These are phyloP conservation scores for Sphenopsis melanotis DNA, from an alignment of 2,797 vertebrate genomes.

Conservation along the genomic window DNA sequence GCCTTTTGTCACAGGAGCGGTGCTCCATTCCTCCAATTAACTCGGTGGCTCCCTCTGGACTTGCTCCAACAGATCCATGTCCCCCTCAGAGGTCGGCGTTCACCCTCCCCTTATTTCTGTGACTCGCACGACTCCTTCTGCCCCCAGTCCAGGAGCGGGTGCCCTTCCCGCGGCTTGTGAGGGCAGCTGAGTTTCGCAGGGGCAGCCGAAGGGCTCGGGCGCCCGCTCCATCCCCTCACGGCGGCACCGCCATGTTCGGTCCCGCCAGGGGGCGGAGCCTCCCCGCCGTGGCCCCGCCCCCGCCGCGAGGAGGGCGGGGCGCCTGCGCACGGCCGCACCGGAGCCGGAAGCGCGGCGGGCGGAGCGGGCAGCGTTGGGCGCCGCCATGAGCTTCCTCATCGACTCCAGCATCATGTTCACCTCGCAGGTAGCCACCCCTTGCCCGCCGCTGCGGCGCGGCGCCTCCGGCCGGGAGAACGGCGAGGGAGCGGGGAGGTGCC, in stretches of 20 bases:
- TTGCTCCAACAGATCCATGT: background rate
- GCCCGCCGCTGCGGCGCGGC: background rate
- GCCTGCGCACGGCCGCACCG: background rate
- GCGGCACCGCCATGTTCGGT: rapidly evolving
- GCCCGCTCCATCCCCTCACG: rapidly evolving
- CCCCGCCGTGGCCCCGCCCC: background rate
- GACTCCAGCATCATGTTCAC: slow-evolving; percentile 95
- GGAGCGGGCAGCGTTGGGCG: background rate
- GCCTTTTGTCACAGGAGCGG: background rate
- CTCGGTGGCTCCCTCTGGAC: background rate
- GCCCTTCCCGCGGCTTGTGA: background rate
- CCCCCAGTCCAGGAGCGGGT: background rate
- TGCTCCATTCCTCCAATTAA: background rate
- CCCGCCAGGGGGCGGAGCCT: background rate
- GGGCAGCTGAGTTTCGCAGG: too few relatives aligned
- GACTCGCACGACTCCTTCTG: background rate
- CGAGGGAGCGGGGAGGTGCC: too few relatives aligned
- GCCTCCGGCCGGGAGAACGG: too few relatives aligned
- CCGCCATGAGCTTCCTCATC: slow-evolving; percentile 89
- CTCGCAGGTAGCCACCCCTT: slow-evolving; percentile 83
- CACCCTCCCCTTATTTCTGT: background rate
- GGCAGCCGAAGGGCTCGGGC: rapidly evolving
- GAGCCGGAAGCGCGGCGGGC: background rate
- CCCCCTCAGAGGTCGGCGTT: background rate
- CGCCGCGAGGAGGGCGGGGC: background rate